Base-by-base conservation (phyloP, 1,140 invertebrate genomes). In the Augochlora pura region DNA sequence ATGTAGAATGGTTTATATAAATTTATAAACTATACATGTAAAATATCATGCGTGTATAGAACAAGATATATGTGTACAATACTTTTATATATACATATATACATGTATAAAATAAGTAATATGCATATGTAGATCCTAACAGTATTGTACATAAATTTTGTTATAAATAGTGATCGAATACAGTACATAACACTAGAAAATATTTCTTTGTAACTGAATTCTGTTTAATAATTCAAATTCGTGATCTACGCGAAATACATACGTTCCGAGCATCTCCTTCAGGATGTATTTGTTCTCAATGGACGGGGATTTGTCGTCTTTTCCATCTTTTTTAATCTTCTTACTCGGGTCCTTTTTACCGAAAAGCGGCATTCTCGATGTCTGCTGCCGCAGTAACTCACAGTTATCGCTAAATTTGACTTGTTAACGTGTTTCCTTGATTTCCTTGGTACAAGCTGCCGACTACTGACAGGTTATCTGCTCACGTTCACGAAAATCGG, bases 231-330 rank as follows among this genome's bases (percentile, higher is more conserved):
- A 32, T 32, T 32, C 32, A 4, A 2, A 32, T 32, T 32, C 32
- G 32, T 32, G 4, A 32, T 32, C 32, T 2, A 32, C 32, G 32
- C 32, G 4, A 32, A 32, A 32, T 86, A 96, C 96, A 95, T 93
- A 97, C 95, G 97, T 98, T 90, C 97, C 97, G 66, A 98, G 94
- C 71, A 98, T 93, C 91, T 98, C 97, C 93, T 98, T 98, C 69
- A 98, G 94, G 87, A 95, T 94, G 91, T 98, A 98, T 92, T 98
- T 98, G 88, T 98, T 97, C 89, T 98, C 97, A 83, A 98, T 95
- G 71, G 96, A 96, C 78, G 96, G 94, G 86, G 95, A 95, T 90
- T 96, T 97, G 80, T 96, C 96, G 83, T 97, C 96, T 90, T 96
- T 96, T 65, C 93, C 93, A 87, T 97, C 96, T 93, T 97, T 97